These are phyloP conservation scores for Rhinella marina DNA, from an alignment of 2,797 vertebrate species.

Conservation along the genomic window DNA sequence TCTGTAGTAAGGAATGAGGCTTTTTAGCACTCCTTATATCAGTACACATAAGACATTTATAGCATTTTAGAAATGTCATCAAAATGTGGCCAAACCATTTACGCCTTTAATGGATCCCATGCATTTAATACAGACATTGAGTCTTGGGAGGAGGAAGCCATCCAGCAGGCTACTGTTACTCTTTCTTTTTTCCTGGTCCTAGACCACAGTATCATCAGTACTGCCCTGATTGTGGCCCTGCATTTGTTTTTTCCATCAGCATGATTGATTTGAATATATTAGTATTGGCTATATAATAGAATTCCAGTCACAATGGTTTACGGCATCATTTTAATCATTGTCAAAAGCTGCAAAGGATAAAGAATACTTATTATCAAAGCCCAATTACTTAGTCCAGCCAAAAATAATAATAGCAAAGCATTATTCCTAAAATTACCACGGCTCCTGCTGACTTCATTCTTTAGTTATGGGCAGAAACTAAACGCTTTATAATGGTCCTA, in stretches of 20 bases:
- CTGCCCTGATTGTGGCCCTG: background rate
- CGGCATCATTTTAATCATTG: conserved; percentile 21
- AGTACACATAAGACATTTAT: too few species aligned
- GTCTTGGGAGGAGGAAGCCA: background rate
- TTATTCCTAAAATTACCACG: conserved; percentile 34
- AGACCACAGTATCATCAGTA: background rate
- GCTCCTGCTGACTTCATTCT: conserved; percentile 31
- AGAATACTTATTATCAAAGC: conserved; percentile 42
- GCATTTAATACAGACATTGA: too few species aligned
- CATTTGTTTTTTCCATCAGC: background rate
- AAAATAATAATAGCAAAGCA: conserved; percentile 42
- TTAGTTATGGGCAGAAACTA: conserved; percentile 34
- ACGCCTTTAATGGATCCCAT: too few species aligned
- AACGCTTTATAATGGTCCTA: conserved; percentile 7
- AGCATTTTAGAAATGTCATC: too few species aligned
- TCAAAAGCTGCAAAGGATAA: conserved; percentile 38
- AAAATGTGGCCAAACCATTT: too few species aligned
- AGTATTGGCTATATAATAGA: background rate
- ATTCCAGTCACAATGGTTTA: background rate
- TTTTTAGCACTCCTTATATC: too few species aligned
- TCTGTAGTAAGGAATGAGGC: too few species aligned
- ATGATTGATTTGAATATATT: background rate
- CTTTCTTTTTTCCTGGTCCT: background rate
- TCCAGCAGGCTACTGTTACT: background rate
- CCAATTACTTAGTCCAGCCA: conserved; percentile 20